Conservation (phyloP, 2,113 vertebrate species). For the Coryphaenoides rupestris region DNA sequence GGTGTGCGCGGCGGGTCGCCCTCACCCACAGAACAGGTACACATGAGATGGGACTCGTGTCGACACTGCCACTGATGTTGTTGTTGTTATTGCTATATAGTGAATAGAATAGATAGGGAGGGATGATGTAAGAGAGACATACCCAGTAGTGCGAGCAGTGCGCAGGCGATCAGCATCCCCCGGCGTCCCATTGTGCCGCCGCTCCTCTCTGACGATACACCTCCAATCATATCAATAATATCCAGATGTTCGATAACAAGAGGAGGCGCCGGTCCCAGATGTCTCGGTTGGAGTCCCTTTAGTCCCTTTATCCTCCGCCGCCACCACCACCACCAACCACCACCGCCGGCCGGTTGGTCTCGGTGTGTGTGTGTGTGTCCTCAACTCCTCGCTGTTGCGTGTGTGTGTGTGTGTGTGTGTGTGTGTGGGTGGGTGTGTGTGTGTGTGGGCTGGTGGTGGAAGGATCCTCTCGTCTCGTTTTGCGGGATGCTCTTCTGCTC, state of each 20-base stretch:
- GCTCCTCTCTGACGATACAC: conserved; percentile 46
- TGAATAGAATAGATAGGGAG: too few species aligned
- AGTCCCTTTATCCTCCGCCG: neutral
- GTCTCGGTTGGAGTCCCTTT: too few species aligned
- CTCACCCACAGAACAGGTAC: too few species aligned
- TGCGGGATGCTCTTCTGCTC: conserved; percentile 29
- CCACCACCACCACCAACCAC: too few species aligned
- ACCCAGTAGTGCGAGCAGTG: conserved; percentile 66
- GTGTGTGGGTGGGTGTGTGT: conserved; percentile 11
- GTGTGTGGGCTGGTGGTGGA: conserved; percentile 10
- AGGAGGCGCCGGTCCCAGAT: too few species aligned
- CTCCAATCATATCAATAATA: too few species aligned
- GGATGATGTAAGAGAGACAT: conserved; percentile 42
- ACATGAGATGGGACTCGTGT: too few species aligned
- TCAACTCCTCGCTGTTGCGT: conserved; percentile 2
- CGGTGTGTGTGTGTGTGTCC: conserved; percentile 11
- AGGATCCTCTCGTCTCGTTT: conserved; percentile 45
- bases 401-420: conserved; percentile 13
- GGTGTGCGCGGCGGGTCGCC: too few species aligned
- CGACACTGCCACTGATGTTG: too few species aligned
- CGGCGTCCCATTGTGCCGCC: conserved; percentile 68
- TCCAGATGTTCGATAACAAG: too few species aligned
- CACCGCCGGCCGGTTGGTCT: too few species aligned
- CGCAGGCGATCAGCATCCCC: conserved; percentile 59
- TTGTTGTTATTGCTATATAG: too few species aligned